Conservation (phyloP, 2,797 vertebrate genomes). For the Margarornis squamiger region DNA sequence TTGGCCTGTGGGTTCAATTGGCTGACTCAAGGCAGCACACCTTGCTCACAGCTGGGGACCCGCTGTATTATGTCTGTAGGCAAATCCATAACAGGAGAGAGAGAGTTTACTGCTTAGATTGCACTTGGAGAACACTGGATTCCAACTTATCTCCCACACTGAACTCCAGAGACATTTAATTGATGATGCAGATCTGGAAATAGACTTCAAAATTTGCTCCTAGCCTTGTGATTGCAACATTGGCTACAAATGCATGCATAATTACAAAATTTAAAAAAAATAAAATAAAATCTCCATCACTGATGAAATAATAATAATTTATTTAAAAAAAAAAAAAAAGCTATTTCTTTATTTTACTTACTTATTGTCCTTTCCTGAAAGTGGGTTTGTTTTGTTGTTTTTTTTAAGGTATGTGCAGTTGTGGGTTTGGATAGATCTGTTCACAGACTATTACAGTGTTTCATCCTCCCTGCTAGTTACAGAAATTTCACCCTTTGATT, state of each 20-base stretch:
- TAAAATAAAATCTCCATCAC: background rate
- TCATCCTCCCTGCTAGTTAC: background rate
- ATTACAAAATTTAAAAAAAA: background rate
- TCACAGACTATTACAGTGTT: background rate
- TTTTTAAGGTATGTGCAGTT: background rate
- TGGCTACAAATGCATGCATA: background rate
- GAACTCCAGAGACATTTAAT: background rate
- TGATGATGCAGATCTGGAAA: background rate
- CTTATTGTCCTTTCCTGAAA: background rate
- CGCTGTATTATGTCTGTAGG: background rate
- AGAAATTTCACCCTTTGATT: background rate
- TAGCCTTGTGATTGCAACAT: background rate
- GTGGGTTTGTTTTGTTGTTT: too few species aligned
- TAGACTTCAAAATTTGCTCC: background rate
- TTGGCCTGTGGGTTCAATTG: background rate
- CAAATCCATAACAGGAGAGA: background rate
- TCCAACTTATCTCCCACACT: background rate
- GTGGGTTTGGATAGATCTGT: rapidly evolving
- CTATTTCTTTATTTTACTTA: background rate
- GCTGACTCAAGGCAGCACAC: background rate
- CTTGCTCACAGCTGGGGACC: conserved; percentile 22
- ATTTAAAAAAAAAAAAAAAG: background rate
- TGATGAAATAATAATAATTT: background rate
- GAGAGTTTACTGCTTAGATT: background rate
- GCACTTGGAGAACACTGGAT: background rate